Evolutionary conservation across 2,113 vertebrate species (phyloP).

Genomic region (Bubo bubo): DNA sequence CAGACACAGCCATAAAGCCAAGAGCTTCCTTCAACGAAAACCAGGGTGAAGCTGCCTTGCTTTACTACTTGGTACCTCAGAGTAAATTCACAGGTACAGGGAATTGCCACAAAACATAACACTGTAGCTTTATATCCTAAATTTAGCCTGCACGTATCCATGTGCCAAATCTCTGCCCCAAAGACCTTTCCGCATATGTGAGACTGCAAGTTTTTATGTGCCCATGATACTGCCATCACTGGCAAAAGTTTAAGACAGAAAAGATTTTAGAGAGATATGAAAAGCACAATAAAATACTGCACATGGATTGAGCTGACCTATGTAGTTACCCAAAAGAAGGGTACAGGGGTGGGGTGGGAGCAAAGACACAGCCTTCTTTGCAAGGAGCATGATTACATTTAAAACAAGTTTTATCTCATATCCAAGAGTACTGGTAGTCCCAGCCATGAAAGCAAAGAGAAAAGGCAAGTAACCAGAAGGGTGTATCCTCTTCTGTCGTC

Average conservation of each 20-base stretch:
- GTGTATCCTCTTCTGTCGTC: background rate
- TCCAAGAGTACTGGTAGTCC: background rate
- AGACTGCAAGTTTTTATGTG: background rate
- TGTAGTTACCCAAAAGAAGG: background rate
- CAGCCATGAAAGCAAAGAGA: background rate
- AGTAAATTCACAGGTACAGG: background rate
- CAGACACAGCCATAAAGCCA: background rate
- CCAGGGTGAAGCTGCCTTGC: background rate
- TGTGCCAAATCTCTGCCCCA: background rate
- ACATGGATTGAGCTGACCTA: background rate
- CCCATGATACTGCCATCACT: too few relatives aligned
- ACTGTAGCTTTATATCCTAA: background rate
- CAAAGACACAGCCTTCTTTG: background rate
- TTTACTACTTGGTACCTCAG: background rate
- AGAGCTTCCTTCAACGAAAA: background rate
- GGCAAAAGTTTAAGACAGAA: background rate
- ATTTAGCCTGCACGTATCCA: background rate
- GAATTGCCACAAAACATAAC: background rate
- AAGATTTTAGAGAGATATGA: background rate
- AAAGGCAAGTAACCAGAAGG: background rate
- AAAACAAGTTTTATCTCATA: background rate
- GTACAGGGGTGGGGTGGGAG: fast-evolving
- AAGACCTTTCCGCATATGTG: background rate
- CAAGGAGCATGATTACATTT: background rate
- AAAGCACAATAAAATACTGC: background rate